Base-by-base conservation (phyloP, 2,888 invertebrate genomes). In the Cordilura impudica region DNA sequence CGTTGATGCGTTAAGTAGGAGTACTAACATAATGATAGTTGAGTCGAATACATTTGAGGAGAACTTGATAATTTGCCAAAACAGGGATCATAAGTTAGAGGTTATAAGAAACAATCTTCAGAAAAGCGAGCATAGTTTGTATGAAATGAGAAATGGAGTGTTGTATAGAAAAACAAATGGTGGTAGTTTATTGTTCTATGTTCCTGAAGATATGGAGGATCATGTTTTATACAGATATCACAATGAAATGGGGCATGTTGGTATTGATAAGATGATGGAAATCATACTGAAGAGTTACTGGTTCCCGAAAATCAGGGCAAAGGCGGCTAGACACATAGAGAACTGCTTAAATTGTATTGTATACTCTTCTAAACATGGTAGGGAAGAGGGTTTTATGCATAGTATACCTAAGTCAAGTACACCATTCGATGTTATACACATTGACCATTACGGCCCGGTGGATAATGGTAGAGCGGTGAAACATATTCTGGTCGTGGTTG, bases 151-250 rank as follows among this genome's bases (percentile, higher is more conserved):
- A 35, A 58, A 60, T 12, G 26, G 19, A 8, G 71, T 58, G 4
- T 23, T 61, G 6, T 51, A 65, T 39, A 51, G 53, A 2, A 61
- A 71, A 19, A 53, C 23, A 1, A 53, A 16, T 2, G 65, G 45
- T 8, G 61, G 51, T 8, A 39, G 10, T 54, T 12, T 78, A n/a
- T 19, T 66, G 10, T 73, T 73, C 51, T 78, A 43, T 21, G 69
- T 73, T 1, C 73, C 78, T 0, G 18, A 31, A 35, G 66, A 53
- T 1, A 71, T 79, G 79, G 74, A 79, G 8, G 12, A 61, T 2
- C 56, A 74, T 31, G 12, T 82, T 23, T 51, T 79, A 18, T 61
- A 67, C 2, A 66, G 58, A 21, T 78, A 80, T 39, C 67, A 76
- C 10, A 70, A 76, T 56, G 71, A 53, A n/a, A 66, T 67, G 35